Evolutionary conservation across 53 echinoderm and acorn worm genomes (phyloP).

Genomic region (Holothuria scabra): DNA sequence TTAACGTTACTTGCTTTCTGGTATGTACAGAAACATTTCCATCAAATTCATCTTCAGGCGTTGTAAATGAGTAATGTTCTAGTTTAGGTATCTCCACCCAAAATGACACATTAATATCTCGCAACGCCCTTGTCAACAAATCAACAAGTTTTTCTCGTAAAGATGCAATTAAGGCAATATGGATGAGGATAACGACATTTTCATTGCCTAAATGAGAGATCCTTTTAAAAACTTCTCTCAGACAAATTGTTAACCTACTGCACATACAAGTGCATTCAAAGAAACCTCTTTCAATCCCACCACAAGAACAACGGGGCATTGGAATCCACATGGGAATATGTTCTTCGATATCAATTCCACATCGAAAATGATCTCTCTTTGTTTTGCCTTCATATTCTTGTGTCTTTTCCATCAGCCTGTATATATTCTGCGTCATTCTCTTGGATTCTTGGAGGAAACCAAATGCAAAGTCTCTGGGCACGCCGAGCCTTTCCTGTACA

Average conservation of each 20-base stretch:
- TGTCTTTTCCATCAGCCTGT: constrained; percentile 1
- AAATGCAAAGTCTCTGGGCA: constrained; percentile 9
- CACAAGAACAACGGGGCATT: constrained; percentile 6
- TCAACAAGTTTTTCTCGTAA: constrained; percentile 22
- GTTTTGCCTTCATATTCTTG: constrained; percentile 32
- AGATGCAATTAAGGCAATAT: constrained; percentile 1
- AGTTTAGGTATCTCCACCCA: constrained; percentile 9
- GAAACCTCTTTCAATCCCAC: background rate
- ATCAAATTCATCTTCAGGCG: background rate
- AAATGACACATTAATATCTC: background rate
- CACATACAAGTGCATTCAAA: constrained; percentile 17
- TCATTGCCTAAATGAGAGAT: constrained; percentile 3
- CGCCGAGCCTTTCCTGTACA: background rate
- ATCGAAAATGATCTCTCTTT: constrained; percentile 2
- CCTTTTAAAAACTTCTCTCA: constrained; percentile 10
- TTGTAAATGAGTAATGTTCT: constrained; percentile 3
- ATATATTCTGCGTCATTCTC: constrained; percentile 2
- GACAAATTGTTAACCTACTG: background rate
- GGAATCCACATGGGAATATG: constrained; percentile 29
- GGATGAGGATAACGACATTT: constrained; percentile 2
- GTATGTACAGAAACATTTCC: too few relatives aligned
- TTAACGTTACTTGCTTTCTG: background rate
- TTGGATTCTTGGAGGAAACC: constrained; percentile 26
- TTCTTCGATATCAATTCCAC: constrained; percentile 27
- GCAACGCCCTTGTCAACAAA: background rate